Base-by-base conservation (phyloP, 2,113 vertebrate species). In the Actinemys pallida region DNA sequence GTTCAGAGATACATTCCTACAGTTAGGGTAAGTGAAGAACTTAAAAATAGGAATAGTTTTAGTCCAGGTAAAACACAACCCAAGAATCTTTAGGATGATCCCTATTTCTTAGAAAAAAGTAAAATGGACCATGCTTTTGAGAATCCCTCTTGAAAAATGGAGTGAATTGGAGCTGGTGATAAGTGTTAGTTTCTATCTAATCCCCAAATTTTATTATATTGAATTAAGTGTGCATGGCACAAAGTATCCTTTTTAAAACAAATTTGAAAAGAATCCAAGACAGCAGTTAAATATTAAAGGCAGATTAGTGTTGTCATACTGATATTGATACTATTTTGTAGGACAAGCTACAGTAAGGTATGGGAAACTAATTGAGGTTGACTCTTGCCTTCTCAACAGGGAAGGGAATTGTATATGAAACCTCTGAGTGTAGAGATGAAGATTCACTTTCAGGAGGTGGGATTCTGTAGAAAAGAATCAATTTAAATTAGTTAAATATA, bases 11-110 rank as follows among this genome's bases (percentile, higher is more conserved):
- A 42, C 42, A 42, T 42, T 39, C 39, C 39, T 39, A 39, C 39
- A n/a, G 31, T 19, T 59, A 90, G 3, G 2, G 8, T 84, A 29
- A 83, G 72, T 65, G 17, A 85, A 92, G 45, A 88, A 76, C 20
- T 45, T 76, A 57, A 17, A 90, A 89, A n/a, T 87, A 6, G 81
- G 56, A 86, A 47, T 1, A 47, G 8, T 89, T 47, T 79, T 86
- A 24, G 35, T 86, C 12, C 27, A 11, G 13, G 80, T 76, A 22
- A 62, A 31, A 47, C 2, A 9, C 7, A 75, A 69, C 8, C 47
- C 53, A 62, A 75, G 3, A 3, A 35, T 0, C 4, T 3, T 1
- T 4, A 27, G 3, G 52, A n/a, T 56, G 86, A 4, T 8, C 49
- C 5, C 0, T 75, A 3, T 45, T 13, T 53, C 56, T 89, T 5